phyloP scores from a whole-genome alignment of 2,113 vertebrate genomes.

The Mormyrus iriodes region DNA sequence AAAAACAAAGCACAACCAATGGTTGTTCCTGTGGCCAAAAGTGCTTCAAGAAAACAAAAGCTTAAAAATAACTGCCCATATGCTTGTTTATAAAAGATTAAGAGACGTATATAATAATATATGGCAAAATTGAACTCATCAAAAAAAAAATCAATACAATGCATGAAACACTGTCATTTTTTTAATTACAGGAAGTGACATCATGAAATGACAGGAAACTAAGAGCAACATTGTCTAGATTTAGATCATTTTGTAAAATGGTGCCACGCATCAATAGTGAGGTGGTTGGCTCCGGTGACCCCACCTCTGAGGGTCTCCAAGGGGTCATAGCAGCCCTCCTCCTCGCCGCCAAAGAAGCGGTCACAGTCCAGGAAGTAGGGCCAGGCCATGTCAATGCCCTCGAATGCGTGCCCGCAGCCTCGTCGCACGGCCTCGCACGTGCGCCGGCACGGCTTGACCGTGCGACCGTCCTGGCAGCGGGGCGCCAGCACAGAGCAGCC shows the following conservation, averaged over 20 bases:
- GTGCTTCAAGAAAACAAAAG: background rate
- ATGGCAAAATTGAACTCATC: background rate
- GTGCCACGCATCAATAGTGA: background rate
- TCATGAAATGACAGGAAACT: background rate
- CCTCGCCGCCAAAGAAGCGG: slow-evolving; percentile 72
- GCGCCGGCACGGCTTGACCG: slow-evolving; percentile 74
- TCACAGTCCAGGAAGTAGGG: slow-evolving; percentile 92
- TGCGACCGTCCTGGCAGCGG: slow-evolving; percentile 60
- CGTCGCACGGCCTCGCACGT: slow-evolving; percentile 73
- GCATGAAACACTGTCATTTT: background rate
- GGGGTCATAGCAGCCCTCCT: slow-evolving; percentile 84
- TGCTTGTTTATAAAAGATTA: background rate
- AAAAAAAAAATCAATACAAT: background rate
- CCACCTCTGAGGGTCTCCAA: slow-evolving; percentile 73
- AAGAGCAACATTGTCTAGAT: background rate
- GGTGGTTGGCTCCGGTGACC: background rate
- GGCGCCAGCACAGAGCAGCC: slow-evolving; percentile 87
- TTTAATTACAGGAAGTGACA: background rate
- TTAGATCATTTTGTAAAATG: background rate
- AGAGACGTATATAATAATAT: background rate
- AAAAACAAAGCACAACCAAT: background rate
- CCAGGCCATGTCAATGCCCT: slow-evolving; percentile 93
- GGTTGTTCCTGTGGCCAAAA: background rate
- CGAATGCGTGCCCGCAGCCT: slow-evolving; percentile 78
- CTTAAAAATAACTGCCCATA: background rate